Percentiles rank a stretch among this genome's conserved stretches.
Evolutionary conservation across 30 jellyfish, hydroid and myxozoan genomes (phyloP).

Genomic region (Mastigias papua): DNA sequence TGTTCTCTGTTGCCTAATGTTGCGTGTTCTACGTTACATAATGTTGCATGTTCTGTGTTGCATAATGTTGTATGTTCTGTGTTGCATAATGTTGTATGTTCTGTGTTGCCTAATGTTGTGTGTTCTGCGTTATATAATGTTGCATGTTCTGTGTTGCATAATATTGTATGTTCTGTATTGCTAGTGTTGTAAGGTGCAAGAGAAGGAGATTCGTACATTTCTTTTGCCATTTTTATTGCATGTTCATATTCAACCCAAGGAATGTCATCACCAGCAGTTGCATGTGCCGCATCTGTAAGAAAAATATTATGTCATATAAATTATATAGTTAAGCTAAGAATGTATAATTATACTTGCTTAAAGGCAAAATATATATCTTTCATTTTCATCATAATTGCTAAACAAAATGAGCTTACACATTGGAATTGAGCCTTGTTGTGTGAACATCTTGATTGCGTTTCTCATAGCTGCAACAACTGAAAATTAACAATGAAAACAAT

Average conservation of each 20-base stretch:
- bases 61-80: neutral
- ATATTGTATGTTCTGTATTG: no score
- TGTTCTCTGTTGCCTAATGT: neutral
- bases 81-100: neutral
- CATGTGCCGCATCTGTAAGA: conserved; percentile 53
- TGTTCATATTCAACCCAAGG: conserved; percentile 75
- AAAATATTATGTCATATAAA: no score
- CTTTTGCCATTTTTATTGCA: conserved; percentile 78
- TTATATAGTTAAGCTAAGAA: neutral
- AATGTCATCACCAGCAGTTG: conserved; percentile 86
- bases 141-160: neutral
- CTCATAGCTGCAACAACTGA: conserved; percentile 55
- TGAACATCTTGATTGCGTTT: conserved; percentile 49
- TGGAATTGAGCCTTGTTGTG: conserved; percentile 54
- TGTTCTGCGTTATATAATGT: neutral
- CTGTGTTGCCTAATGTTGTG: neutral
- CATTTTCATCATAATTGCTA: neutral
- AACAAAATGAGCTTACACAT: conserved; percentile 17
- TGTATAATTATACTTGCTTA: neutral
- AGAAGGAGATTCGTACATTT: neutral
- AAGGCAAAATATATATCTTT: neutral
- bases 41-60: neutral
- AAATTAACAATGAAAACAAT: neutral
- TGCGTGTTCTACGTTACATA: neutral
- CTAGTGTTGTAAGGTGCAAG: neutral